These are phyloP conservation scores for Platyura marginata DNA, from an alignment of 1,140 invertebrate species.

Conservation along the genomic window DNA sequence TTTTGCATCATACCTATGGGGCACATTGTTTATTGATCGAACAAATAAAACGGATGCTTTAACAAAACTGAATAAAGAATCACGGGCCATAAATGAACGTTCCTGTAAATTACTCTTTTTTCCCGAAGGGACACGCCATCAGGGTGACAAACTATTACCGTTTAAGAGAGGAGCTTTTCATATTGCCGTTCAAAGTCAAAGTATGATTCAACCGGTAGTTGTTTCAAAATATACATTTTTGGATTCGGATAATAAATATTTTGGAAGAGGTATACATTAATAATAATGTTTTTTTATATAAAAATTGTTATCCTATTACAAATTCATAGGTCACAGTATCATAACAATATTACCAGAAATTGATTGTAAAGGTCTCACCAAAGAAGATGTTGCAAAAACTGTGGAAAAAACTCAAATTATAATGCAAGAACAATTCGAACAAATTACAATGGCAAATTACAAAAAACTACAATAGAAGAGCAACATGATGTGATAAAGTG, in stretches of 20 bases:
- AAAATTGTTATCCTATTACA: background rate
- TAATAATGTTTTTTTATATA: background rate
- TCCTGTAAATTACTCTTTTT: conserved; percentile 48
- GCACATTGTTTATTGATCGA: conserved; percentile 75
- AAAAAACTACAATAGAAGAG: too few species aligned
- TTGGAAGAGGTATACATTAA: conserved; percentile 42
- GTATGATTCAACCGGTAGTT: conserved; percentile 74
- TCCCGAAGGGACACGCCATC: conserved; percentile 58
- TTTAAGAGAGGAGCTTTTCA: conserved; percentile 93
- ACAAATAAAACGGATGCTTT: conserved; percentile 44
- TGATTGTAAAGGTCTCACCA: conserved; percentile 37
- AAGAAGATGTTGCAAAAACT: conserved; percentile 19
- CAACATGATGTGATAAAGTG: too few species aligned
- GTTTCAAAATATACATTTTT: conserved; percentile 79
- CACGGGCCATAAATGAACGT: conserved; percentile 39
- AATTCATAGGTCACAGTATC: conserved; percentile 33
- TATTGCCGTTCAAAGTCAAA: conserved; percentile 63
- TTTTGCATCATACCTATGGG: conserved; percentile 64
- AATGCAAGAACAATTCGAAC: conserved; percentile 43
- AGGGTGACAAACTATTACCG: conserved; percentile 43
- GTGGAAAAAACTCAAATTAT: conserved; percentile 27
- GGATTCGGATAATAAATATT: conserved; percentile 48
- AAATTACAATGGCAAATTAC: too few species aligned
- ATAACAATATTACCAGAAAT: conserved; percentile 54
- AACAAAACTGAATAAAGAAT: conserved; percentile 50